Evolutionary conservation across 2,888 invertebrate genomes (phyloP), one percentile per base, ranked within the genome.

Genomic region (Acleris emargana): DNA sequence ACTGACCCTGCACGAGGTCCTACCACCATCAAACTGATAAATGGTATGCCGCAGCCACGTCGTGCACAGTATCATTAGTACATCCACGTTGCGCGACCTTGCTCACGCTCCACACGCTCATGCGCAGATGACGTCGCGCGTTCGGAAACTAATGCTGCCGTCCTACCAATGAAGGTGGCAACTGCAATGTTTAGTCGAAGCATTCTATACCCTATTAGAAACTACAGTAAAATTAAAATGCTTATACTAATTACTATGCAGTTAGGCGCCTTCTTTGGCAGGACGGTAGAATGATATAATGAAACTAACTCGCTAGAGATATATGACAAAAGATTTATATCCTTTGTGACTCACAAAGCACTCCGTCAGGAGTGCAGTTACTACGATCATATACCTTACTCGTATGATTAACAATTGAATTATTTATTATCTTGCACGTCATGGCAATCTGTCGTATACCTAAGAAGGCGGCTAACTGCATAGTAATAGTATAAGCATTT

Each of bases 41-140:
- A 38, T 25, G 55, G 22, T 28, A 20, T 42, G 58, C 58, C 64
- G 53, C 49, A 49, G 11, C 3, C 25, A 13, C n/a, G 17, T 53
- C 32, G 61, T 25, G 66, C 66, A 52, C 47, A 66, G 45, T 57
- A 18, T n/a, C 16, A 49, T 61, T 68, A 47, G 28, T 22, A 61
- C 54, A 47, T 67, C 58, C 42, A 67, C 32, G 62, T 47, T 49
- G 38, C 32, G 50, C 60, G 68, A 61, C 71, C 71, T 72, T 71
- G 71, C 55, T 45, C 47, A 4, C 38, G 38, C 38, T 13, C 38
- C 11, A 38, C 38, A 38, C 38, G 38, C 71, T 62, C 69, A 72
- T 67, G 72, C 71, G 72, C 74, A 71, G 38, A 60, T 57, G 58
- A 63, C 68, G 71, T 68, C 43, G 57, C 22, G 47, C 57, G n/a